phyloP scores from a whole-genome alignment of 2,113 vertebrate species.

The Morone chrysops region DNA sequence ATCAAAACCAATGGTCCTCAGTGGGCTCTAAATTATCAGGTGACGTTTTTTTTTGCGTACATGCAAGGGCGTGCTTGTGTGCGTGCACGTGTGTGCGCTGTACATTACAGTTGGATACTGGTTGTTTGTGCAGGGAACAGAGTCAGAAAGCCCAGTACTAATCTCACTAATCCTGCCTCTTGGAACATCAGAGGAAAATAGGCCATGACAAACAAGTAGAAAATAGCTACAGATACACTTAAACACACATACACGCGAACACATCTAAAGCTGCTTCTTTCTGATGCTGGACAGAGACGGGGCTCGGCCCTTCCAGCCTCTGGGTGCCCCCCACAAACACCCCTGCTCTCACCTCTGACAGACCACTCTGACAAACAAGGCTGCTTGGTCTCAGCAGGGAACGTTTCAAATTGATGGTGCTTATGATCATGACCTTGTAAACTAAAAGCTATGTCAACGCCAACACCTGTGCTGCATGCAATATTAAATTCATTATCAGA shows the following conservation, averaged over 20 bases:
- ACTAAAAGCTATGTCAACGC: slow-evolving; percentile 7
- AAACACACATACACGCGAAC: background rate
- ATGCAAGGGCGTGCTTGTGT: background rate
- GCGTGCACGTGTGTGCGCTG: slow-evolving; percentile 9
- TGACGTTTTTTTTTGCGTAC: background rate
- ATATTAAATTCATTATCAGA: background rate
- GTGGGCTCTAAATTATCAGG: background rate
- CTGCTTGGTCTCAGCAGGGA: background rate
- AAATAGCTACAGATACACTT: slow-evolving; percentile 42
- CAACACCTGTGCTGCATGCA: background rate
- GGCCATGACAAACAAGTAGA: slow-evolving; percentile 53
- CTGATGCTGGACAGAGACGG: background rate
- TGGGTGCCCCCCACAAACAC: background rate
- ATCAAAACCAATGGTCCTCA: background rate
- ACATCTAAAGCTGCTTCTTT: background rate
- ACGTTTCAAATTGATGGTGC: background rate
- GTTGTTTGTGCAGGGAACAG: slow-evolving; percentile 19
- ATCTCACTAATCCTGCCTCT: slow-evolving; percentile 74
- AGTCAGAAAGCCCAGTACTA: slow-evolving; percentile 58
- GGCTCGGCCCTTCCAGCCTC: background rate
- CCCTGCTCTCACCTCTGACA: background rate
- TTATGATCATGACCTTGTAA: background rate
- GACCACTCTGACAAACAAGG: background rate
- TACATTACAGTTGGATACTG: slow-evolving; percentile 21
- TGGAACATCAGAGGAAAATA: slow-evolving; percentile 65